Evolutionary conservation across 2,888 invertebrate genomes (phyloP), one percentile per base, ranked within the genome.

Genomic region (Girardia tigrina): DNA sequence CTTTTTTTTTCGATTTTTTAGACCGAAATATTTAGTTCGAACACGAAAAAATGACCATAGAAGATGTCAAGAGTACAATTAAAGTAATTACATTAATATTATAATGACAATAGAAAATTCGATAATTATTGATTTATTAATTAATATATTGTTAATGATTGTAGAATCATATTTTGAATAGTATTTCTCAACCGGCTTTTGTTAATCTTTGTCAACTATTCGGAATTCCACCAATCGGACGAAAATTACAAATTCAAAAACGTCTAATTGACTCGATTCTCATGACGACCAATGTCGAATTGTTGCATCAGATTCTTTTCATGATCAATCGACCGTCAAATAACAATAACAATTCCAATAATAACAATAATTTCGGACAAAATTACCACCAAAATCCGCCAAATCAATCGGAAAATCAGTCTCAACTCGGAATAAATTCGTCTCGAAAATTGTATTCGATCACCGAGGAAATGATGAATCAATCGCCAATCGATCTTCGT

Each of bases 221-320:
- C 4, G 23, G 23, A 20, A 16, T 56, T 20, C 56, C 4, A 56
- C 56, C n/a, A 12, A 16, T 12, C 23, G 56, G 56, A 6, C n/a
- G 56, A 56, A 56, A 56, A n/a, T 20, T 56, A 56, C 56, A 56
- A 56, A 56, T 56, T 56, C 56, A 56, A n/a, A 56, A 16, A 56
- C 4, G 56, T 20, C 23, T 56, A 56, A 56, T 56, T 20, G 56
- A 56, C 23, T 56, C 56, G 4, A 23, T 56, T 56, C n/a, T 56
- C 2, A 16, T 56, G 4, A 23, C 56, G 23, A 56, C 56, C n/a
- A 56, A 56, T n/a, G 23, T 23, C 23, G 56, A 56, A 20, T 56
- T 56, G n/a, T 16, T 56, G 4, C 56, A 56, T 12, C 4, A 16
- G n/a, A 56, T 56, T 8, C 56, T 56, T 56, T 56, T 56, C 23